A percentile compares a stretch with the other conserved stretches of the same genome.
Conservation (phyloP, 2,797 vertebrate species). For the Sparidentex hasta region DNA sequence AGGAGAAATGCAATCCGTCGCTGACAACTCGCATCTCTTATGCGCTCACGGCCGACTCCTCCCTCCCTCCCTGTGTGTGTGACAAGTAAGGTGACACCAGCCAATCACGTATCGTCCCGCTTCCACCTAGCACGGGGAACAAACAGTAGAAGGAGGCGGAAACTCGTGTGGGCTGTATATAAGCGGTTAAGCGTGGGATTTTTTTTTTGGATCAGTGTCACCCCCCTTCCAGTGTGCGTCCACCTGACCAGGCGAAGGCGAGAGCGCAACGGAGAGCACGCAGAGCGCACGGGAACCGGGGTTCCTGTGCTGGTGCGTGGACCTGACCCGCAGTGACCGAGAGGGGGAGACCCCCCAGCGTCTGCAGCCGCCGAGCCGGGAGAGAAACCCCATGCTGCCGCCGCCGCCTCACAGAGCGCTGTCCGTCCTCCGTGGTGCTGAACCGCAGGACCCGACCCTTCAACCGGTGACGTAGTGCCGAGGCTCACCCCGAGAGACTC, state of each 20-base stretch:
- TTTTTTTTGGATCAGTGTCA: constrained; percentile 57
- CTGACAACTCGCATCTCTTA: constrained; percentile 28
- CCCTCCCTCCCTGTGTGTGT: constrained; percentile 53
- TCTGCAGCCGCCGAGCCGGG: neutral
- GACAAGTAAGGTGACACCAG: constrained; percentile 66
- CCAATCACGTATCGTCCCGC: constrained; percentile 84
- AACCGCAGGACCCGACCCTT: constrained; percentile 66
- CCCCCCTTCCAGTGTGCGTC: neutral
- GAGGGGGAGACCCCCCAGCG: constrained; percentile 17
- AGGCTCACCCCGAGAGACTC: constrained; percentile 22
- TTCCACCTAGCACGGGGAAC: constrained; percentile 34
- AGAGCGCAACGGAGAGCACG: constrained; percentile 4
- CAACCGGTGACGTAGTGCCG: constrained; percentile 70
- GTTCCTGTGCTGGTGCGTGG: constrained; percentile 33
- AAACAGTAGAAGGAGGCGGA: constrained; percentile 63
- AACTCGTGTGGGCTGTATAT: constrained; percentile 68
- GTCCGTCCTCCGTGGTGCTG: constrained; percentile 79
- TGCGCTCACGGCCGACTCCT: constrained; percentile 52
- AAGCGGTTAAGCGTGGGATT: constrained; percentile 63
- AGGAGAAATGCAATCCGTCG: constrained; percentile 37
- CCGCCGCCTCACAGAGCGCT: constrained; percentile 60
- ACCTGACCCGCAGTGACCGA: constrained; percentile 20
- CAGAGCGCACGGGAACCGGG: constrained; percentile 11
- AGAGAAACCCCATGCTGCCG: constrained; percentile 53
- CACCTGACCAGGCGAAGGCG: neutral